Base-by-base conservation (phyloP, 2,113 vertebrate genomes). In the Mionectes macconnelli region DNA sequence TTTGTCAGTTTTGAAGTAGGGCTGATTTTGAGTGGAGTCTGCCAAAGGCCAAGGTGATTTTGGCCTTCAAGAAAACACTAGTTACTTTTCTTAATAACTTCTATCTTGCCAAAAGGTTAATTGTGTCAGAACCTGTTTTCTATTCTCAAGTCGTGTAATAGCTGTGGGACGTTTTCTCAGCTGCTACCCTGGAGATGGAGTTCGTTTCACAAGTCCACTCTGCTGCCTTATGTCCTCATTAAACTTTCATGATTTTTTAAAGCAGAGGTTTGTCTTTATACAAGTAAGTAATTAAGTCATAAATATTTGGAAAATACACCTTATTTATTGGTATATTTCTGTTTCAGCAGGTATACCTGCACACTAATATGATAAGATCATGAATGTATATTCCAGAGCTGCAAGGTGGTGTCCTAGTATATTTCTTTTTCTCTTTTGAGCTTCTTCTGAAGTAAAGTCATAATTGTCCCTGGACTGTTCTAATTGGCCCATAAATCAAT, bases 231-330 rank as follows among this genome's bases (percentile, higher is more conserved):
- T 84, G 56, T 77, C 56, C 52, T 90, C 47, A 56, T 93, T 92
- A 79, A 87, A 92, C 14, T 87, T 89, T 70, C 56, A 75, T 67
- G 40, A 45, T 28, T 86, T 93, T 80, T 94, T 86, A 70, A 93
- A 80, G 44, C 42, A 81, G 60, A 88, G 83, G n/a, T 72, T 91
- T 78, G 24, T 75, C 80, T 89, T 93, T 84, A 72, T 89, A 31
- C 11, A 44, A 81, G 67, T 73, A 80, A 69, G 24, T 81, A 90
- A 84, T 91, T 89, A 92, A 89, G 62, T 53, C 18, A 89, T 92
- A 90, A 90, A 90, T 93, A 95, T 92, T 92, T 92, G 55, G 55
- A 68, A 45, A 94, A 73, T 53, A 56, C 24, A 55, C 7, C 17
- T 73, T 18, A 89, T 84, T 86, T 84, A 86, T 57, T 56, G 28